phyloP scores from a whole-genome alignment of 2,888 invertebrate genomes.

The Gnatocerus cornutus region DNA sequence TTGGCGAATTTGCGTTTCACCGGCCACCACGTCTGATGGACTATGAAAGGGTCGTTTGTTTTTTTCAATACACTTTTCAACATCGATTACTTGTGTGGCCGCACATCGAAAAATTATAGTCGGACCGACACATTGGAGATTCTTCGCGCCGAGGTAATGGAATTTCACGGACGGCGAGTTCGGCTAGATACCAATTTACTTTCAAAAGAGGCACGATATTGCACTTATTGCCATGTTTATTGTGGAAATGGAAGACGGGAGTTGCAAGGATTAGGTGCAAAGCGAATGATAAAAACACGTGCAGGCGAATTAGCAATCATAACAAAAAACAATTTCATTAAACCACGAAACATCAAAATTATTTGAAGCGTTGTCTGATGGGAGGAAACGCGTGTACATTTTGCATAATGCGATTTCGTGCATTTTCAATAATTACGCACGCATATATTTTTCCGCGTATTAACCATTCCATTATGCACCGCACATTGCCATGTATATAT shows the following conservation, averaged over 20 bases:
- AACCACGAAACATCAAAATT: background rate
- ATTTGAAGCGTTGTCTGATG: background rate
- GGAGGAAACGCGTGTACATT: slow-evolving; percentile 3
- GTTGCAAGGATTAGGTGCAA: background rate
- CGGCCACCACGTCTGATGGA: slow-evolving; percentile 27
- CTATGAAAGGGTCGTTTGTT: slow-evolving; percentile 35
- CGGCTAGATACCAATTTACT: slow-evolving; percentile 16
- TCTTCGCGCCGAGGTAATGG: slow-evolving; percentile 14
- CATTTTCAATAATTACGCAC: slow-evolving; percentile 32
- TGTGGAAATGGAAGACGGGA: slow-evolving; percentile 7
- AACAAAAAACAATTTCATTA: too few relatives aligned
- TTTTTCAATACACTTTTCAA: slow-evolving; percentile 17
- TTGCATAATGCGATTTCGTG: slow-evolving; percentile 17
- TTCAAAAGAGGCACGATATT: slow-evolving; percentile 12
- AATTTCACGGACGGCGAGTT: slow-evolving; percentile 17
- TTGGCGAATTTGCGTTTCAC: slow-evolving; percentile 61
- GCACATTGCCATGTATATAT: slow-evolving; percentile 33
- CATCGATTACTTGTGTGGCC: slow-evolving; percentile 14
- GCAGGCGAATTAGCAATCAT: too few relatives aligned
- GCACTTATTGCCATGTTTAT: slow-evolving; percentile 16
- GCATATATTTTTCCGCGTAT: slow-evolving; percentile 45
- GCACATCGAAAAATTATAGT: slow-evolving; percentile 11
- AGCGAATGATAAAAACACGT: too few relatives aligned
- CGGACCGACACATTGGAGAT: background rate
- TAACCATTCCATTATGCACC: slow-evolving; percentile 47